Evolutionary conservation across 37 sponge, comb jelly and placozoan genomes (phyloP).

Genomic region (Trichoplax adhaerens): DNA sequence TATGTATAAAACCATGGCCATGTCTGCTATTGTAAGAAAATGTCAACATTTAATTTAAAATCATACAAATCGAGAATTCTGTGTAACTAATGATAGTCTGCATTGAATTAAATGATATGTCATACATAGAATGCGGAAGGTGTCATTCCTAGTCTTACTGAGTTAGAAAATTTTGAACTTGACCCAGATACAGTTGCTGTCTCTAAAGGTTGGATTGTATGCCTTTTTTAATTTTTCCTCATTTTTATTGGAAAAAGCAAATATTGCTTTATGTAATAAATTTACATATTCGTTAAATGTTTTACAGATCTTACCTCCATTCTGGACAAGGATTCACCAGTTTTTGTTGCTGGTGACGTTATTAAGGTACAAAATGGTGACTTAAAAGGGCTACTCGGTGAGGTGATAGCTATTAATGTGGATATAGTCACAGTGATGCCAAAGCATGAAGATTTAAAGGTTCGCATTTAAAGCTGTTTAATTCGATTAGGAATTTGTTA

Average conservation of each 20-base stretch:
- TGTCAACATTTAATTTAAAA: too few species aligned
- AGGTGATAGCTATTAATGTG: constrained; percentile 58
- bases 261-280: too few species aligned
- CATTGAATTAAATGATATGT: too few species aligned
- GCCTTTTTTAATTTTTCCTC: too few species aligned
- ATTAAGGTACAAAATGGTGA: constrained; percentile 91
- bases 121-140: too few species aligned
- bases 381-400: constrained; percentile 71
- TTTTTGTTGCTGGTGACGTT: constrained; percentile 65
- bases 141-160: constrained; percentile 84
- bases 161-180: constrained; percentile 71
- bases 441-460: constrained; percentile 78
- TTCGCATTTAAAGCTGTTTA: constrained; percentile 5
- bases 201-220: constrained; percentile 8
- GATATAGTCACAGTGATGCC: constrained; percentile 67
- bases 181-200: constrained; percentile 42
- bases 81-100: too few species aligned
- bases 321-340: background rate
- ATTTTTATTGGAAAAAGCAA: too few species aligned
- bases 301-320: too few species aligned
- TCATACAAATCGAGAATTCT: too few species aligned
- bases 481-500: background rate
- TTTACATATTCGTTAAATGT: too few species aligned
- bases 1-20: constrained; percentile 76
- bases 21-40: constrained; percentile 66